A percentile compares a stretch with the other conserved stretches of the same genome.
phyloP scores from a whole-genome alignment of 2,888 invertebrate genomes.

The Pimpla rufipes region DNA sequence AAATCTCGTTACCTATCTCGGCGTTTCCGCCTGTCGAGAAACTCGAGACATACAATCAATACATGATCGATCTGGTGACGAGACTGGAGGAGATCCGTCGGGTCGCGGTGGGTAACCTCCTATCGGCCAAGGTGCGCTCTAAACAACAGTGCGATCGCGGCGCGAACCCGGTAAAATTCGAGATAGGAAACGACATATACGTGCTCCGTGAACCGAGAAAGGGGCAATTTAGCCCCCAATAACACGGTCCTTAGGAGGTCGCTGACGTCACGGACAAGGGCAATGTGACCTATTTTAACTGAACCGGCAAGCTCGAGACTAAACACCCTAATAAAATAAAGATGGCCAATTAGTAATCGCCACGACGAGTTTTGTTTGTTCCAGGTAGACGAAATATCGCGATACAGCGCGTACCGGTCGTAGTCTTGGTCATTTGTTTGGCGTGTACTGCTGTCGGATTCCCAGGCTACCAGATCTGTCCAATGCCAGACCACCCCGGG shows the following conservation, averaged over 20 bases:
- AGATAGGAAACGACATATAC: conserved; percentile 15
- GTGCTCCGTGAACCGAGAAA: not conserved
- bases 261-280: conserved; percentile 4
- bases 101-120: not conserved
- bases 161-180: not conserved
- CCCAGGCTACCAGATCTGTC: not conserved
- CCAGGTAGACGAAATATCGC: not conserved
- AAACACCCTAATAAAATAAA: not conserved
- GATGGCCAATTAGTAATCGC: not conserved
- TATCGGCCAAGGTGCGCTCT: not conserved
- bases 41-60: conserved; percentile 10
- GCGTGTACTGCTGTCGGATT: too few species aligned
- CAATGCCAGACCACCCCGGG: not conserved
- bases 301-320: not conserved
- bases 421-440: too few species aligned
- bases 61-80: too few species aligned
- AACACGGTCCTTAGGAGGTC: conserved; percentile 14
- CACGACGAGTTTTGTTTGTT: not conserved
- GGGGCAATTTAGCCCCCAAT: not conserved
- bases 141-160: conserved; percentile 1
- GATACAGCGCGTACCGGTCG: too few species aligned
- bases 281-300: not conserved
- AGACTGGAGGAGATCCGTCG: not conserved
- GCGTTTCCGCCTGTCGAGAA: too few species aligned
- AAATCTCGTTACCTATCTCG: conserved; percentile 6